A percentile compares a stretch with the other conserved stretches of the same genome.
Conservation (phyloP, 2,797 vertebrate genomes). For the Lithobates sylvaticus region DNA sequence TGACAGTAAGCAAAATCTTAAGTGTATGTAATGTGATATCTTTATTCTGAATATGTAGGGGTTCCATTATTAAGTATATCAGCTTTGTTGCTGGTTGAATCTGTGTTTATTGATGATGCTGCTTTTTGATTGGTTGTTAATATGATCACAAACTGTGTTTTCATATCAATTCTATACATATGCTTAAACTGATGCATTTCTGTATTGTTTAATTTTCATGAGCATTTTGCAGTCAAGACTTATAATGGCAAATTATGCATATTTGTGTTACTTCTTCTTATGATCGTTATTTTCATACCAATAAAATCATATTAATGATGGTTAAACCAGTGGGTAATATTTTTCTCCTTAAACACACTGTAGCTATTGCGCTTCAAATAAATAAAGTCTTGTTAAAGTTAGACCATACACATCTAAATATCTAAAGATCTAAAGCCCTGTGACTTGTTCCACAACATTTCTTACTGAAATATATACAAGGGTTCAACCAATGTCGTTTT, state of each 20-base stretch:
- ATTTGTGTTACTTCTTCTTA: not conserved
- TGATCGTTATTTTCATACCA: not conserved
- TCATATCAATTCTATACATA: slow-evolving; percentile 25
- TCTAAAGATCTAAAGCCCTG: not conserved
- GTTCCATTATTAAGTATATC: slow-evolving; percentile 30
- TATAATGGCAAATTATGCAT: slow-evolving; percentile 36
- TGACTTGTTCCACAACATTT: not conserved
- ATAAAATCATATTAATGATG: not conserved
- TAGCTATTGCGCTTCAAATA: not conserved
- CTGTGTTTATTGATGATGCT: slow-evolving; percentile 52
- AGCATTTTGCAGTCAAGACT: slow-evolving; percentile 4
- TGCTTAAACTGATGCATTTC: slow-evolving; percentile 13
- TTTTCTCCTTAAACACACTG: not conserved
- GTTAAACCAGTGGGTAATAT: not conserved
- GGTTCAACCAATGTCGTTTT: too few species aligned
- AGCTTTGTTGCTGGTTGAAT: slow-evolving; percentile 30
- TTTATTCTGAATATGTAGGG: slow-evolving; percentile 37
- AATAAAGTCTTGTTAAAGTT: not conserved
- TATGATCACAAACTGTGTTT: slow-evolving; percentile 35
- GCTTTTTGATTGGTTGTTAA: slow-evolving; percentile 46
- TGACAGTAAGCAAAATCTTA: slow-evolving; percentile 60
- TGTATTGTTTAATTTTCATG: slow-evolving; percentile 21
- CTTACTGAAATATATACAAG: too few species aligned
- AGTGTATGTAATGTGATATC: slow-evolving; percentile 47
- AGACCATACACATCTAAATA: not conserved